A percentile compares a stretch with the other conserved stretches of the same genome.
phyloP scores from a whole-genome alignment of 2,888 invertebrate genomes.

The Caenorhabditis plicata region DNA sequence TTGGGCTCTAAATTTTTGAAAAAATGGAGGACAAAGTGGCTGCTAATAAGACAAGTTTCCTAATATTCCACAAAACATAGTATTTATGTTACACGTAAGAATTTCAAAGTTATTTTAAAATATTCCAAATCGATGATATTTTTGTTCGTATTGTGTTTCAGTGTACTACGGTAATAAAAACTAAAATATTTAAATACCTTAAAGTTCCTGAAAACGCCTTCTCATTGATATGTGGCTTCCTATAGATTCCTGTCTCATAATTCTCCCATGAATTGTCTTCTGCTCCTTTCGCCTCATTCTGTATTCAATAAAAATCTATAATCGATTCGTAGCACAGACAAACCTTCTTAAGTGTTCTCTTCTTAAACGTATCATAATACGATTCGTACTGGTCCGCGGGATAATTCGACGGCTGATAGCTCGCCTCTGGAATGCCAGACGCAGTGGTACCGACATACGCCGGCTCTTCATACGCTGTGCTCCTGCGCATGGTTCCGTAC shows the following conservation, averaged over 20 bases:
- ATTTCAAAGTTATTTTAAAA: too few species aligned
- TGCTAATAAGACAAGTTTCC: too few species aligned
- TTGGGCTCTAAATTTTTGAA: too few species aligned
- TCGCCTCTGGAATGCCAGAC: constrained; percentile 35
- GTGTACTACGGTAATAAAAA: too few species aligned
- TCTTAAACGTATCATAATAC: constrained; percentile 62
- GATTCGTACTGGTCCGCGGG: constrained; percentile 58
- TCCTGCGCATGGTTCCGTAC: constrained; percentile 52
- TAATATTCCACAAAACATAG: too few species aligned
- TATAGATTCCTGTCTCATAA: constrained; percentile 63
- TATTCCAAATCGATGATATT: too few species aligned
- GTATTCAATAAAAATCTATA: not conserved
- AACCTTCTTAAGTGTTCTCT: constrained; percentile 37
- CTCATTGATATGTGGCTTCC: constrained; percentile 56
- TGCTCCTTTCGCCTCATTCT: not conserved
- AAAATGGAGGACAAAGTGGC: too few species aligned
- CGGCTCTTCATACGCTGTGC: constrained; percentile 67
- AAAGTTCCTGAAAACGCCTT: constrained; percentile 53
- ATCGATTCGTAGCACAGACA: not conserved
- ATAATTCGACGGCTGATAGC: constrained; percentile 54
- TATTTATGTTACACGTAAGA: too few species aligned
- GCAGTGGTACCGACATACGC: constrained; percentile 70
- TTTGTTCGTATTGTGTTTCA: too few species aligned
- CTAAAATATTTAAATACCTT: constrained; percentile 24
- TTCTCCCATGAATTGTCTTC: constrained; percentile 44